Evolutionary conservation across 2,888 invertebrate species (phyloP).

Genomic region (Geophilus truncorum): DNA sequence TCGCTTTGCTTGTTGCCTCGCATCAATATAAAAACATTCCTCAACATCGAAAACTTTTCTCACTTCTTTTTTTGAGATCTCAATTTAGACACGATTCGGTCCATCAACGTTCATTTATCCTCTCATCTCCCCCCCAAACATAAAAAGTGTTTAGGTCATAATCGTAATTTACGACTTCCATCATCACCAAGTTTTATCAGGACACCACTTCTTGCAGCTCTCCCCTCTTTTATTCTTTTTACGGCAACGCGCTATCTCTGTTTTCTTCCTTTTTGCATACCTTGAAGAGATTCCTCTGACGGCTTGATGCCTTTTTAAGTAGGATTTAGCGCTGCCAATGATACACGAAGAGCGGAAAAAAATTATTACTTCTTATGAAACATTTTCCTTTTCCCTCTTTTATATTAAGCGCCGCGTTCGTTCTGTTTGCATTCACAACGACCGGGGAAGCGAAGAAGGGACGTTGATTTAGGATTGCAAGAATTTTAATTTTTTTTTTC

Average conservation of each 20-base stretch:
- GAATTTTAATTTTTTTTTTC: neutral
- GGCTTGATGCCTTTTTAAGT: neutral
- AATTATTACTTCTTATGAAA: neutral
- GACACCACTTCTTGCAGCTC: neutral
- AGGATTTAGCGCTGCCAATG: conserved; percentile 3
- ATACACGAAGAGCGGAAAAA: neutral
- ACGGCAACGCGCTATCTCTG: neutral
- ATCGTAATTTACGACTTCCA: neutral
- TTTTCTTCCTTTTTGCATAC: neutral
- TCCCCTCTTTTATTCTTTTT: neutral
- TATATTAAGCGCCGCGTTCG: neutral
- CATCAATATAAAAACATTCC: too few relatives aligned
- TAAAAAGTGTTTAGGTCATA: neutral
- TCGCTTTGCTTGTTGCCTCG: too few relatives aligned
- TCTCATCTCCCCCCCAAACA: neutral
- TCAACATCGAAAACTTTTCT: too few relatives aligned
- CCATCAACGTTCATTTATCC: neutral
- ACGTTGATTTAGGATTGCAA: neutral
- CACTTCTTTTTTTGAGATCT: neutral
- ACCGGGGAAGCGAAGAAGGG: neutral
- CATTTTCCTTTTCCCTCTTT: neutral
- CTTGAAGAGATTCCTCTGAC: neutral
- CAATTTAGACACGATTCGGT: neutral
- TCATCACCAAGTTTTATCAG: neutral
- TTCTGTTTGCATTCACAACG: neutral